Evolutionary conservation across 2,888 invertebrate genomes (phyloP).

Genomic region (Tetropium fuscum): DNA sequence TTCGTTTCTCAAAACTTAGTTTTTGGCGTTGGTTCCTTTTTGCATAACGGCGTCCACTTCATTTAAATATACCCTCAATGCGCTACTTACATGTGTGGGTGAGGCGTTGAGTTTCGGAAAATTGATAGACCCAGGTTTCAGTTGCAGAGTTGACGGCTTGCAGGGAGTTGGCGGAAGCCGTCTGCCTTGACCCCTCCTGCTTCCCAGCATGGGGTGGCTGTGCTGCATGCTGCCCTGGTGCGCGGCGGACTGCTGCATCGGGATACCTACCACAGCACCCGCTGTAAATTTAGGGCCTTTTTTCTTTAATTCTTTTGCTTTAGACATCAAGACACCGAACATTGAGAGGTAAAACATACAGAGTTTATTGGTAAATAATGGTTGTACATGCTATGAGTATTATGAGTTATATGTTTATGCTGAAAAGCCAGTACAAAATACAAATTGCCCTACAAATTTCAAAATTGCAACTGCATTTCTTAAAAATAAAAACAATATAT

Average conservation of each 20-base stretch:
- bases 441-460: too few species aligned
- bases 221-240: conserved; percentile 67
- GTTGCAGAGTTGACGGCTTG: conserved; percentile 93
- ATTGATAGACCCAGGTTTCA: conserved; percentile 86
- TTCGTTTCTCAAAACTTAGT: too few species aligned
- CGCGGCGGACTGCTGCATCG: conserved; percentile 64
- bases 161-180: conserved; percentile 91
- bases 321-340: conserved; percentile 21
- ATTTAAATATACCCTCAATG: too few species aligned
- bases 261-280: conserved; percentile 65
- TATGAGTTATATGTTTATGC: too few species aligned
- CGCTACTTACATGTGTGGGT: conserved; percentile 83
- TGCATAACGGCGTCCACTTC: too few species aligned
- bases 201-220: conserved; percentile 73
- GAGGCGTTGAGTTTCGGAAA: conserved; percentile 96
- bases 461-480: too few species aligned
- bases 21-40: too few species aligned
- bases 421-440: too few species aligned
- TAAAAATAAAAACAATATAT: too few species aligned
- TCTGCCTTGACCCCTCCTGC: conserved; percentile 80
- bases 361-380: too few species aligned
- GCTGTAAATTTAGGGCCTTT: conserved; percentile 55
- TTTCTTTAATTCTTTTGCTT: conserved; percentile 17
- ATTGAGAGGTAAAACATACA: background rate
- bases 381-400: too few species aligned